Conservation (phyloP, 1,140 invertebrate species). For the Pseudomyrmex sp. region DNA sequence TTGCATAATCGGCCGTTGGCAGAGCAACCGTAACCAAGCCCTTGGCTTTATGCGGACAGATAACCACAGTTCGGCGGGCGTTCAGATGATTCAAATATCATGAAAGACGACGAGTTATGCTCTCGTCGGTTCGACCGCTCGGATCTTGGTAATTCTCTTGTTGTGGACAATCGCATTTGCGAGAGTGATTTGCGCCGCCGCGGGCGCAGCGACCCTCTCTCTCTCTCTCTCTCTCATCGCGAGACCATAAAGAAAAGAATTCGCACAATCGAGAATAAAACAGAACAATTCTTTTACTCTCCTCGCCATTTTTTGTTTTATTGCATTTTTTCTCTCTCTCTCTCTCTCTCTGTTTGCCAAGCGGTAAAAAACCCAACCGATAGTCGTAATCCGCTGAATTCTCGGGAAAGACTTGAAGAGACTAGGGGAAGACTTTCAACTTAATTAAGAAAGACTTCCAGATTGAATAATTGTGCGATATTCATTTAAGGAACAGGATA, state of each 20-base stretch:
- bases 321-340: not conserved
- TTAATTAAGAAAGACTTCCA: constrained; percentile 30
- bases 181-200: not conserved
- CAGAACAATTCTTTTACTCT: not conserved
- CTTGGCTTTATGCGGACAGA: constrained; percentile 32
- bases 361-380: not conserved
- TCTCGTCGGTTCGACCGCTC: constrained; percentile 20
- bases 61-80: constrained; percentile 20
- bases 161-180: not conserved
- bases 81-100: constrained; percentile 43
- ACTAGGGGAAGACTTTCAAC: constrained; percentile 5
- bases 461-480: constrained; percentile 34
- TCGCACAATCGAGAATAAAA: not conserved
- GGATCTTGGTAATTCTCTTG: not conserved
- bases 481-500: constrained; percentile 16
- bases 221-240: not conserved
- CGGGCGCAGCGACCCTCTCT: not conserved
- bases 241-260: too few relatives aligned
- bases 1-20: constrained; percentile 23
- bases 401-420: constrained; percentile 2
- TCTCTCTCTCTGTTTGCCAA: not conserved
- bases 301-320: not conserved
- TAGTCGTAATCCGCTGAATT: constrained; percentile 17
- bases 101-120: not conserved
- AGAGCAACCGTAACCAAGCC: not conserved